Evolutionary conservation across 2,888 invertebrate species (phyloP), one percentile per base, ranked within the genome.

Genomic region (Flexamia atlantica): DNA sequence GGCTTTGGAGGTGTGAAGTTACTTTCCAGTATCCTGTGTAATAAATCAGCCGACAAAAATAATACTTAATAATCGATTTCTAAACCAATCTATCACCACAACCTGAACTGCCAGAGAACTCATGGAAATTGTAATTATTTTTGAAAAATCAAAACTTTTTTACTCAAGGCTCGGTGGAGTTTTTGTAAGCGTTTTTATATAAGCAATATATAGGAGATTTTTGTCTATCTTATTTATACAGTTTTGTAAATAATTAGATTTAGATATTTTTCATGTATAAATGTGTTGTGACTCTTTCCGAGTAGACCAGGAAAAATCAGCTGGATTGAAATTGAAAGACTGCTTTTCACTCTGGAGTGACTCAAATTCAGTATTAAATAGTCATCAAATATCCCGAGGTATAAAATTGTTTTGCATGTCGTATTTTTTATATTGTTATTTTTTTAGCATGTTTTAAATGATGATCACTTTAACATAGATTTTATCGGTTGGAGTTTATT

Each of bases 211-310:
- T 57, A 79, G 36, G 4, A 57, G 40, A 42, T 28, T 28, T 76
- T 46, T 76, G 46, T 76, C 74, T 76, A 42, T 76, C 46, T 76
- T 76, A 76, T 76, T 76, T 76, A 76, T 76, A 76, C 74, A 25
- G n/a, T 76, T 76, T 76, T 76, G 74, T 76, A 76, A 46, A 76
- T 76, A 76, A n/a, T 70, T 46, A 46, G 46, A 76, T 76, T 50
- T 46, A 46, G 42, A 28, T 76, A 76, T 46, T 46, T 76, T 28
- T n/a, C 14, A 76, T 46, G 74, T 76, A 23, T 76, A 40, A 5
- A 64, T 64, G 74, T 76, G 74, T 76, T 46, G 74, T 76, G 28
- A 46, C 40, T 72, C 1, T 28, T 72, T 40, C 3, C 17, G 3
- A 46, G 17, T 76, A 46, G n/a, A 42, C 20, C 14, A n/a, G 3